phyloP scores from a whole-genome alignment of 2,797 vertebrate genomes.

The Vireo griseus region DNA sequence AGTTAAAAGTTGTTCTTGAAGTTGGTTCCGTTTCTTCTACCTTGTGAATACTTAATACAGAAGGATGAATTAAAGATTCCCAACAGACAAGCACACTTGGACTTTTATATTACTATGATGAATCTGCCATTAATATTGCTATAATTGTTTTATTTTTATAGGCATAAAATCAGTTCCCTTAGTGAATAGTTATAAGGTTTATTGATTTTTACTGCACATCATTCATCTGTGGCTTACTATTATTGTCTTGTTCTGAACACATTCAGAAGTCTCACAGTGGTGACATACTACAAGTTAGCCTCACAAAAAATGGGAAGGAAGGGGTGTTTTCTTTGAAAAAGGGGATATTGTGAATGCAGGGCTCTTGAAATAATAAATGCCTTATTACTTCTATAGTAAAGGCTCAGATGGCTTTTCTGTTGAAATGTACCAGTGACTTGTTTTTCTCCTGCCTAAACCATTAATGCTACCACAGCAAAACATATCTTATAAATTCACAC shows the following conservation, averaged over 20 bases:
- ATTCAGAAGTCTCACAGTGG: constrained; percentile 63
- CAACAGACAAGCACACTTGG: constrained; percentile 71
- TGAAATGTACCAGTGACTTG: constrained; percentile 43
- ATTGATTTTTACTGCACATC: constrained; percentile 77
- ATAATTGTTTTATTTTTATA: constrained; percentile 78
- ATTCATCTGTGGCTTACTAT: constrained; percentile 72
- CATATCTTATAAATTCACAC: constrained; percentile 7
- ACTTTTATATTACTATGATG: constrained; percentile 74
- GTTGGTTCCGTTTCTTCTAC: constrained; percentile 48
- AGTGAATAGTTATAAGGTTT: constrained; percentile 77
- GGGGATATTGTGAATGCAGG: constrained; percentile 57
- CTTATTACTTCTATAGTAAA: constrained; percentile 59
- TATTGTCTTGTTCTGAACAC: constrained; percentile 65
- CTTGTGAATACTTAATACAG: constrained; percentile 55
- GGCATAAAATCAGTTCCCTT: constrained; percentile 73
- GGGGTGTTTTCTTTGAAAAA: constrained; percentile 65
- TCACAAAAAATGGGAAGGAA: constrained; percentile 53
- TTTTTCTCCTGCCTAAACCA: neutral
- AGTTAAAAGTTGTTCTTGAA: constrained; percentile 60
- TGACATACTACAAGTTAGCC: constrained; percentile 68
- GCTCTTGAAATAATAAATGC: constrained; percentile 66
- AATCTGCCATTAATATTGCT: constrained; percentile 73
- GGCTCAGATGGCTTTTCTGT: constrained; percentile 63
- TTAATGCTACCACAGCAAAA: constrained; percentile 35
- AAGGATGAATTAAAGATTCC: constrained; percentile 73